Evolutionary conservation across 2,888 invertebrate genomes (phyloP).

Genomic region (Ashinkailepas kermadecensis): DNA sequence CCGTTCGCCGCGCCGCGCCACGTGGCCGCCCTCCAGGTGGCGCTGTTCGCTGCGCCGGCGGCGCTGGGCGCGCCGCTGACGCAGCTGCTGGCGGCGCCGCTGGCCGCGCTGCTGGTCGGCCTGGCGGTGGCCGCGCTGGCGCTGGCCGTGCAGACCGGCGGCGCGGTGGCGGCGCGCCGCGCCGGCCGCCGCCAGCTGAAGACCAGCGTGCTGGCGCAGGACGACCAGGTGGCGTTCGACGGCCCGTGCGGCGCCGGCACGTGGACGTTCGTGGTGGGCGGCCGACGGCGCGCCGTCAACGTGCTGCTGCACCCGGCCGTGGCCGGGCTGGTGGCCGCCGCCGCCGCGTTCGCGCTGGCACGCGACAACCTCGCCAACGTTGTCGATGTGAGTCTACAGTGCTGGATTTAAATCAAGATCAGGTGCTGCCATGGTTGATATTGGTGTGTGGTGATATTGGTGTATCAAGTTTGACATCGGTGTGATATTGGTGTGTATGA

Average conservation of each 20-base stretch:
- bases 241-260: conserved; percentile 29
- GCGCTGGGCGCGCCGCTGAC: conserved; percentile 1
- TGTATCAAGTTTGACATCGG: too few relatives aligned
- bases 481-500: too few relatives aligned
- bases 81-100: not conserved
- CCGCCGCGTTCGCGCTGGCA: conserved; percentile 28
- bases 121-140: not conserved
- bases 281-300: conserved; percentile 27
- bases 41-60: not conserved
- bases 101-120: not conserved
- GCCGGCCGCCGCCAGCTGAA: not conserved
- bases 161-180: not conserved
- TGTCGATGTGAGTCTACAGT: not conserved
- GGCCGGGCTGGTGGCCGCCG: conserved; percentile 29
- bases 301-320: conserved; percentile 29
- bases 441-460: too few relatives aligned
- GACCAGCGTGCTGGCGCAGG: conserved; percentile 27
- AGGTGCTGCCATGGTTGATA: too few relatives aligned
- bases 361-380: conserved; percentile 1
- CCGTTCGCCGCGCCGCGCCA: not conserved
- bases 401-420: too few relatives aligned
- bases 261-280: conserved; percentile 32
- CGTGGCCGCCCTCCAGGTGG: not conserved
- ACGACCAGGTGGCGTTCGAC: conserved; percentile 32
- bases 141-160: not conserved